Conservation (phyloP, 2,888 invertebrate genomes). For the Drosophila kokeensis region DNA sequence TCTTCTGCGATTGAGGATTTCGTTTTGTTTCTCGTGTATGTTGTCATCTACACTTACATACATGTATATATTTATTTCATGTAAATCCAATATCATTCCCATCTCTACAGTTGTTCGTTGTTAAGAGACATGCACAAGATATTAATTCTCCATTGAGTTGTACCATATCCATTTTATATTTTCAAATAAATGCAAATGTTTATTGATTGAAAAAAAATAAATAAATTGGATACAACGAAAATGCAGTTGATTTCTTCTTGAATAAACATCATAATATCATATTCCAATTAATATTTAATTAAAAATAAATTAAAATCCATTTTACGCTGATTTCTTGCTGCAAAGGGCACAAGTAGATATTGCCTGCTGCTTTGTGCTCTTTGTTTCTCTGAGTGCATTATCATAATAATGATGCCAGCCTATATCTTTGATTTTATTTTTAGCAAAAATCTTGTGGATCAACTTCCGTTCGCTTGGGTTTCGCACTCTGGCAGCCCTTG, state of each 20-base stretch:
- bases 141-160: conserved; percentile 13
- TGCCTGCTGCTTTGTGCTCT: background rate
- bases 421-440: conserved; percentile 26
- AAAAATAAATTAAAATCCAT: background rate
- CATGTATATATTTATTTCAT: conserved; percentile 1
- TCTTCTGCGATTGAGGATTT: background rate
- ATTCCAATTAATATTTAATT: background rate
- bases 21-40: background rate
- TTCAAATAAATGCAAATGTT: conserved; percentile 35
- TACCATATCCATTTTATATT: conserved; percentile 8
- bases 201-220: too few species aligned
- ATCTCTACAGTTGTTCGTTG: conserved; percentile 1
- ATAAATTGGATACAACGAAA: too few species aligned
- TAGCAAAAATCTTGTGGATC: conserved; percentile 38
- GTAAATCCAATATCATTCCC: conserved; percentile 38
- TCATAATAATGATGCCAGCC: background rate
- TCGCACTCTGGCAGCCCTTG: background rate
- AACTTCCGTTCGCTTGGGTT: conserved; percentile 30
- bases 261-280: background rate
- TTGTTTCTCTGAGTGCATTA: background rate
- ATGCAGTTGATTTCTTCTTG: too few species aligned
- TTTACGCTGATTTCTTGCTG: background rate
- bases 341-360: background rate
- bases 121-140: background rate
- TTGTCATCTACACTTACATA: background rate